Conservation (phyloP, 2,888 invertebrate genomes). For the Drosophila affinis region DNA sequence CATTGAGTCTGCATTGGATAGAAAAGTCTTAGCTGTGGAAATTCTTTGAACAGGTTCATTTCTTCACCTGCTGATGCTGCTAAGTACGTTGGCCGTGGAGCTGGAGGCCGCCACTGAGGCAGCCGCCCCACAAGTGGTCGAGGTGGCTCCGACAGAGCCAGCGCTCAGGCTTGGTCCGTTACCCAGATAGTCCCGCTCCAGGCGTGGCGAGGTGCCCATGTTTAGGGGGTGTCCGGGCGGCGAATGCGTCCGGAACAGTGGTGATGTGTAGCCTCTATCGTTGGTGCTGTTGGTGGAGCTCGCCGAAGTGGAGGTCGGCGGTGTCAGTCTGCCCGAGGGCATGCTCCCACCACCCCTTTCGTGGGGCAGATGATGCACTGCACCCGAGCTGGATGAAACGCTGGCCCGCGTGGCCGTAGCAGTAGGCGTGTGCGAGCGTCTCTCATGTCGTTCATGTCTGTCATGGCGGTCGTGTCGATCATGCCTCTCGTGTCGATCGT, state of each 20-base stretch:
- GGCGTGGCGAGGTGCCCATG: slow-evolving; percentile 72
- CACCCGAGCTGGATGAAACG: slow-evolving; percentile 30
- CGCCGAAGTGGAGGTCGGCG: slow-evolving; percentile 54
- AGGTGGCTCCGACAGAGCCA: slow-evolving; percentile 32
- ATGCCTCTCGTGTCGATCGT: slow-evolving; percentile 41
- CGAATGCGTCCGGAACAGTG: slow-evolving; percentile 70
- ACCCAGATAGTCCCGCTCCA: slow-evolving; percentile 80
- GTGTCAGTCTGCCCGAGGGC: slow-evolving; percentile 50
- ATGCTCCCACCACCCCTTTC: slow-evolving; percentile 38
- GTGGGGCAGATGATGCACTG: slow-evolving; percentile 48
- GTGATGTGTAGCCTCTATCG: slow-evolving; percentile 81
- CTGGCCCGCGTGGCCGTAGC: slow-evolving; percentile 63
- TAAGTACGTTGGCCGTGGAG: slow-evolving; percentile 85
- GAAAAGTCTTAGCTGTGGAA: neutral
- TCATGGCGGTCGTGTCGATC: slow-evolving; percentile 33
- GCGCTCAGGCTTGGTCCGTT: slow-evolving; percentile 70
- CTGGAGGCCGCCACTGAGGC: slow-evolving; percentile 50
- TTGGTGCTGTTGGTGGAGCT: slow-evolving; percentile 54
- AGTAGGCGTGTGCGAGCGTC: slow-evolving; percentile 72
- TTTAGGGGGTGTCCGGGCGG: slow-evolving; percentile 65
- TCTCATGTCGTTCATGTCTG: slow-evolving; percentile 31
- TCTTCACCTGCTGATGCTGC: slow-evolving; percentile 87
- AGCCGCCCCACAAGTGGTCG: slow-evolving; percentile 59
- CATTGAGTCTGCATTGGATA: slow-evolving; percentile 86
- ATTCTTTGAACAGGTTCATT: neutral